These are phyloP conservation scores for Phorcus lineatus DNA, from an alignment of 2,888 invertebrate genomes.

Conservation along the genomic window DNA sequence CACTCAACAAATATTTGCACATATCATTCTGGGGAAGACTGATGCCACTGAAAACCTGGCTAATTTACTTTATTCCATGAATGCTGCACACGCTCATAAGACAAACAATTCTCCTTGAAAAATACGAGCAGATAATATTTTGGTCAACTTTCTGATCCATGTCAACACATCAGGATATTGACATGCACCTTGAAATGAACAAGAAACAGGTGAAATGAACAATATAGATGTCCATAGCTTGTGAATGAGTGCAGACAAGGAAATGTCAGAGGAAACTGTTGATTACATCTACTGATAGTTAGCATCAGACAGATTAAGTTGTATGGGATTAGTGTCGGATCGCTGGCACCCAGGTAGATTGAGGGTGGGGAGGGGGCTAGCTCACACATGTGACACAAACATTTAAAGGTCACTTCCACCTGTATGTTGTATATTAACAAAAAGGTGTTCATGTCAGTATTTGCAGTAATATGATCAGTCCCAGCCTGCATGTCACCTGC, in stretches of 20 bases:
- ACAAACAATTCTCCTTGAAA: background rate
- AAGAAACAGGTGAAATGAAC: background rate
- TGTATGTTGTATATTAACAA: background rate
- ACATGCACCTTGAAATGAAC: background rate
- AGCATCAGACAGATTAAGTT: no score
- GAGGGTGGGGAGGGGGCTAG: background rate
- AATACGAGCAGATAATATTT: background rate
- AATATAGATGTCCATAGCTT: no score
- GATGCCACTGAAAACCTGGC: background rate
- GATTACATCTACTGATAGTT: no score
- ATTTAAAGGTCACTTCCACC: background rate
- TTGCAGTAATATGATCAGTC: no score
- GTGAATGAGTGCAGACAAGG: no score
- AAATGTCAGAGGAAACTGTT: no score
- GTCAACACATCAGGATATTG: background rate
- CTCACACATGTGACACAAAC: background rate
- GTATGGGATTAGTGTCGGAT: no score
- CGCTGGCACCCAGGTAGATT: no score
- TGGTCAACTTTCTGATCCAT: background rate
- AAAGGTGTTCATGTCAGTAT: constrained; percentile 13
- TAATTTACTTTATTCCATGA: background rate
- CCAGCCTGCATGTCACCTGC: no score
- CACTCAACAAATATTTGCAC: background rate
- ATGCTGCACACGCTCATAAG: background rate
- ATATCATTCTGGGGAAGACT: background rate